Evolutionary conservation across 2,113 vertebrate genomes (phyloP).

Genomic region (Turnix velox): DNA sequence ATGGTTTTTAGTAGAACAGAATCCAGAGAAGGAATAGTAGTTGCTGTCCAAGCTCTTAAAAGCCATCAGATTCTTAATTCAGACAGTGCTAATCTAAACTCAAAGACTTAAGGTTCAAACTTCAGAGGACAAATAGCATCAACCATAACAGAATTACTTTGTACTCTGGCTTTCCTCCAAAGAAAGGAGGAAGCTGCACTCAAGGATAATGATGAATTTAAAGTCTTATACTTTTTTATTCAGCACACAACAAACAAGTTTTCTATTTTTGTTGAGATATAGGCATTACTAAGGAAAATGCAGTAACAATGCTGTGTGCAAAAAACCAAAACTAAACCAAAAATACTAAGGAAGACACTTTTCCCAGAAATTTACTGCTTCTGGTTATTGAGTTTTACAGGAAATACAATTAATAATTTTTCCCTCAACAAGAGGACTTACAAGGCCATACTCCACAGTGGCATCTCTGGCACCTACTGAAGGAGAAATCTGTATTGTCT

Average conservation of each 20-base stretch:
- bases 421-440: background rate
- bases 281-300: background rate
- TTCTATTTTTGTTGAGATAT: background rate
- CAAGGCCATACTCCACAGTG: background rate
- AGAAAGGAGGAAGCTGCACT: background rate
- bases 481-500: background rate
- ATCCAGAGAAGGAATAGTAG: background rate
- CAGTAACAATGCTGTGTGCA: background rate
- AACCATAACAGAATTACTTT: background rate
- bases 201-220: background rate
- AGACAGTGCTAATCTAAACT: background rate
- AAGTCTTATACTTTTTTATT: background rate
- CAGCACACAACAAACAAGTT: background rate
- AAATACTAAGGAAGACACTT: background rate
- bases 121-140: background rate
- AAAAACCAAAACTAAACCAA: background rate
- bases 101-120: background rate
- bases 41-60: background rate
- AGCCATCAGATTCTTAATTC: background rate
- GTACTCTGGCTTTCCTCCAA: background rate
- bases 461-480: background rate
- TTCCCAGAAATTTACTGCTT: background rate
- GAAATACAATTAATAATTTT: background rate
- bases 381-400: background rate
- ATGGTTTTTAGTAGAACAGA: background rate